Base-by-base conservation (phyloP, 1,140 invertebrate genomes). In the Rhyzopertha dominica region DNA sequence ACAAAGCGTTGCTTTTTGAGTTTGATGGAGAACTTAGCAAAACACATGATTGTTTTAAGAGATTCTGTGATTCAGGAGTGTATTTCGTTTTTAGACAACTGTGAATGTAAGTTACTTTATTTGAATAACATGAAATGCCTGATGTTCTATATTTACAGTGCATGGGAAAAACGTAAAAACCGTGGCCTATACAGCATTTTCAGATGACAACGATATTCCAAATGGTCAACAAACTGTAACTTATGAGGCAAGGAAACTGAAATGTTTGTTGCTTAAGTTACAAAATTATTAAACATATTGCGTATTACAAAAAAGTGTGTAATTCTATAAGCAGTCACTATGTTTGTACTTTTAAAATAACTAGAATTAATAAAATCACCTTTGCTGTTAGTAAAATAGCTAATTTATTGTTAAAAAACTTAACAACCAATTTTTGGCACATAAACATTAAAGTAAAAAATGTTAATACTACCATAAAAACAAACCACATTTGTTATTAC, bases 1-100 rank as follows among this genome's bases (percentile, higher is more conserved):
- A 86, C 91, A 1, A 98, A 98, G 68, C 71, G 93, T 49, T 97
- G 92, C 68, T 91, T 97, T 61, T 69, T 97, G 4, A 95, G 92
- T 1, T 78, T 96, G 43, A 80, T 97, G 26, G 93, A 97, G 70
- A 93, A 94, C 67, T 73, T 95, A 45, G 77, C 89, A 0, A 95
- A 95, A 61, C 91, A 96, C 63, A 82, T 94, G 62, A 87, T 96
- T 28, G 84, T 89, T 29, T 77, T 95, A 13, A 82, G 85, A 63
- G 93, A 95, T 71, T 77, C 82, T 3, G 87, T 93, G 25, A 75
- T 95, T 36, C 81, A 89, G 56, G 94, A 97, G 59, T 95, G 91
- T 61, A 76, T 96, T 41, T 78, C 84, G 50, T 98, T 98, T 73
- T 76, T 98, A 12, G 90, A 95, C 55, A 89, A 92, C 49, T 97